A percentile compares a stretch with the other conserved stretches of the same genome.
These are phyloP conservation scores for Formica exsecta DNA, from an alignment of 1,140 invertebrate species.

Conservation along the genomic window DNA sequence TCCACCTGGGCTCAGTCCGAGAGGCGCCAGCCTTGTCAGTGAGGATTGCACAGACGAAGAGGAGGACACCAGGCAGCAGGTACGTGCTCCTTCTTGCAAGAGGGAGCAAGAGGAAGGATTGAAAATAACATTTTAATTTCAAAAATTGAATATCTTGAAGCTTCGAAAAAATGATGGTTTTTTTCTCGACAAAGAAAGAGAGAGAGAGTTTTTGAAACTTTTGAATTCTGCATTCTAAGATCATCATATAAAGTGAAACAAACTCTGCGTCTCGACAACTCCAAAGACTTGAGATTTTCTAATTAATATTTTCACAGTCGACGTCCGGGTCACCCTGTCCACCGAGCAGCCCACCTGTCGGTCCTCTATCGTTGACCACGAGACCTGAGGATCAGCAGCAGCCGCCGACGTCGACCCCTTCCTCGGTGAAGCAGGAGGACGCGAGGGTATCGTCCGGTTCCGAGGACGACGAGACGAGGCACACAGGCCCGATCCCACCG, in stretches of 20 bases:
- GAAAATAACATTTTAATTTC: neutral
- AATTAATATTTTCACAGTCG: slow-evolving; percentile 75
- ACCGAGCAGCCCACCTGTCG: slow-evolving; percentile 88
- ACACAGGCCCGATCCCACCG: slow-evolving; percentile 87
- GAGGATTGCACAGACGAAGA: slow-evolving; percentile 86
- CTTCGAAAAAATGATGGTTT: neutral
- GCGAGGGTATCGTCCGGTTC: slow-evolving; percentile 84
- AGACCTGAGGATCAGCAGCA: slow-evolving; percentile 83
- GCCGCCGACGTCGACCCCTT: slow-evolving; percentile 77
- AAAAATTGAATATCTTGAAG: neutral
- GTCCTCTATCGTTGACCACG: slow-evolving; percentile 90
- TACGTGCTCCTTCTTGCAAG: slow-evolving; percentile 47
- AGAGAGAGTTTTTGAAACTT: neutral
- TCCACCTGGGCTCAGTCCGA: slow-evolving; percentile 84
- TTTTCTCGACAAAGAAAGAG: neutral
- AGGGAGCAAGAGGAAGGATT: neutral
- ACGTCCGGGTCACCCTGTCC: slow-evolving; percentile 85
- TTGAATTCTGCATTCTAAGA: neutral
- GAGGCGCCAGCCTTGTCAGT: slow-evolving; percentile 85
- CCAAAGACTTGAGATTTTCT: neutral
- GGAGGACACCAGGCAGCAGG: slow-evolving; percentile 84
- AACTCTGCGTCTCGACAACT: neutral
- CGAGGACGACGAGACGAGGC: slow-evolving; percentile 84
- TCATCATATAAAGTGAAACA: neutral
- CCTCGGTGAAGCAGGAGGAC: slow-evolving; percentile 85